phyloP scores from a whole-genome alignment of 2,888 invertebrate genomes.

The Campopleginae sp. region DNA sequence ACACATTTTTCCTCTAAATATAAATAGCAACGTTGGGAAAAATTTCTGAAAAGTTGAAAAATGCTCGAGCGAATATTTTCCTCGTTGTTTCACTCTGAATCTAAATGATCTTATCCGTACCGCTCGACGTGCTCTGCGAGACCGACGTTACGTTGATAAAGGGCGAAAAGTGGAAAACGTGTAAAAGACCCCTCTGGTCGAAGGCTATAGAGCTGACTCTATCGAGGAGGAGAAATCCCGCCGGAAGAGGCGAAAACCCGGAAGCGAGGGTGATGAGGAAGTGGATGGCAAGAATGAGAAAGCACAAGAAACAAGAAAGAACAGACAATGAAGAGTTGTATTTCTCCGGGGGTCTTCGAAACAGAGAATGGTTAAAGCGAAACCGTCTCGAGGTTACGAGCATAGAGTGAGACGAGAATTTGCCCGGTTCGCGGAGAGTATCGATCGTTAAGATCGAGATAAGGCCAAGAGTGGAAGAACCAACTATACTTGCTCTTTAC shows the following conservation, averaged over 20 bases:
- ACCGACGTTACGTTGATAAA: conserved; percentile 5
- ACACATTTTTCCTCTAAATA: not conserved
- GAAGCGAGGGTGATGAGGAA: conserved; percentile 81
- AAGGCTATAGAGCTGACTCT: conserved; percentile 75
- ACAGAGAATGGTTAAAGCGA: conserved; percentile 36
- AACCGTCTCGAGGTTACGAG: conserved; percentile 19
- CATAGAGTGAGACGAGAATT: conserved; percentile 54
- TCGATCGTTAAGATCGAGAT: conserved; percentile 71
- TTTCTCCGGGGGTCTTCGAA: conserved; percentile 65
- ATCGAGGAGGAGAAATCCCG: conserved; percentile 67
- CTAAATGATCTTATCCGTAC: conserved; percentile 56
- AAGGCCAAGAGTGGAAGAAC: conserved; percentile 61
- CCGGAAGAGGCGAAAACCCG: conserved; percentile 80
- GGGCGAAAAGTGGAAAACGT: conserved; percentile 25
- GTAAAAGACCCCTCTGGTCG: conserved; percentile 69
- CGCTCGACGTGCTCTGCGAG: conserved; percentile 23
- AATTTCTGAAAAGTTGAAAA: not conserved
- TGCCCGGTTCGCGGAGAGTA: conserved; percentile 50
- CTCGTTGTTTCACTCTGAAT: conserved; percentile 7
- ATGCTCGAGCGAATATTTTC: not conserved
- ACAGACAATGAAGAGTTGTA: conserved; percentile 56
- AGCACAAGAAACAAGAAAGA: conserved; percentile 42
- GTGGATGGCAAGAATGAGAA: conserved; percentile 65
- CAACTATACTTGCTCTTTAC: conserved; percentile 46
- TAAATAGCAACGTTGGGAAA: not conserved